phyloP scores from a whole-genome alignment of 2,113 vertebrate species.

The Natator depressus region DNA sequence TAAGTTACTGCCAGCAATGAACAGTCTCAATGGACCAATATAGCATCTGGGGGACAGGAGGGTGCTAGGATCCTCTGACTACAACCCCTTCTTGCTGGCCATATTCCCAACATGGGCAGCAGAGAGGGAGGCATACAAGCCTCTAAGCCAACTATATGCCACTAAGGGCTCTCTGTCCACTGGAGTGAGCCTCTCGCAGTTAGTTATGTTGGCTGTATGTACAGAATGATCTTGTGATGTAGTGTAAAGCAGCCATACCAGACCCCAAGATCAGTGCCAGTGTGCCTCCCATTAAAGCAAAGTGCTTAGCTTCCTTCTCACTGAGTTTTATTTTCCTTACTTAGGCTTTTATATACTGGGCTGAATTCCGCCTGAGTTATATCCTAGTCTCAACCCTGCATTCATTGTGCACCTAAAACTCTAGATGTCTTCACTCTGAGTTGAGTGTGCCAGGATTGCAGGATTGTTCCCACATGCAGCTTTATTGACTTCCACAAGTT shows the following conservation, averaged over 20 bases:
- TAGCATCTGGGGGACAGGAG: background rate
- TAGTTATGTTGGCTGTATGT: background rate
- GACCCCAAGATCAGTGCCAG: background rate
- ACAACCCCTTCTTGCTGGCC: too few species aligned
- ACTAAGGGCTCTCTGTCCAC: background rate
- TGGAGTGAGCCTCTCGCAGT: background rate
- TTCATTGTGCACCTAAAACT: background rate
- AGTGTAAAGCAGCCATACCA: background rate
- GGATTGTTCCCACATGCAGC: background rate
- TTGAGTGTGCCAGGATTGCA: background rate
- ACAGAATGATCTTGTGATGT: background rate
- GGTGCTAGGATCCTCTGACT: too few species aligned
- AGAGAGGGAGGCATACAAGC: accelerated
- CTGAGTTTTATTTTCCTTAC: background rate
- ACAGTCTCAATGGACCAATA: background rate
- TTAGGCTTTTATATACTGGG: background rate
- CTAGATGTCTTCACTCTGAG: background rate
- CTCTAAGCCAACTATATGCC: background rate
- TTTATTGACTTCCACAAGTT: background rate
- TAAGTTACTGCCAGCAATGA: background rate
- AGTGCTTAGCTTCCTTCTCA: background rate
- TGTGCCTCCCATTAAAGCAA: background rate
- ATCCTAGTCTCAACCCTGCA: background rate
- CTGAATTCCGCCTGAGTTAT: background rate
- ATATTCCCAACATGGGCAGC: background rate